A percentile compares a stretch with the other conserved stretches of the same genome.
Conservation (phyloP, 2,888 invertebrate genomes). For the Oligia latruncula region DNA sequence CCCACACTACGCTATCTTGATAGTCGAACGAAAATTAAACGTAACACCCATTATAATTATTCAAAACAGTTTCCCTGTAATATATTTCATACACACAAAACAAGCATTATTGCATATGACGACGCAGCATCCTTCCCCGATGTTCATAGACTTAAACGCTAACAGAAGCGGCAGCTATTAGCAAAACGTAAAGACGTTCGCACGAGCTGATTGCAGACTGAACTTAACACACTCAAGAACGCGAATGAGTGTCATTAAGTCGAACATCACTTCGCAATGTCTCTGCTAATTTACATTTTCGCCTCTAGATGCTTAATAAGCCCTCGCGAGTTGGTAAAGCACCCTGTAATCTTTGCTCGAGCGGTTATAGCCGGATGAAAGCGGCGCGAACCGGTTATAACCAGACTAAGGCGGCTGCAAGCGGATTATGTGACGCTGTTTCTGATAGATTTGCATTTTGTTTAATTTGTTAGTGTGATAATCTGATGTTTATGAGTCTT, state of each 20-base stretch:
- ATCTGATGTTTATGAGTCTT: slow-evolving; percentile 41
- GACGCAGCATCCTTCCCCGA: not conserved
- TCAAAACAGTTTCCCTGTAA: not conserved
- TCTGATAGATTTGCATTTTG: slow-evolving; percentile 61
- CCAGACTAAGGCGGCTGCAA: slow-evolving; percentile 62
- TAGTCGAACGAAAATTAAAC: not conserved
- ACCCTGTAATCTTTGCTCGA: slow-evolving; percentile 74
- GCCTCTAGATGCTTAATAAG: slow-evolving; percentile 76
- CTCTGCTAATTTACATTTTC: slow-evolving; percentile 78
- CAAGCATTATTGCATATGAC: not conserved
- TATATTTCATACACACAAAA: not conserved
- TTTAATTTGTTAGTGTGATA: slow-evolving; percentile 52
- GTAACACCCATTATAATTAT: not conserved
- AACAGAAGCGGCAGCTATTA: slow-evolving; percentile 63
- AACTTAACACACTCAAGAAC: slow-evolving; percentile 67
- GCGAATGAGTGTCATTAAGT: slow-evolving; percentile 71
- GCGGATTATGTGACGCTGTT: slow-evolving; percentile 58
- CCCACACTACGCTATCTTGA: not conserved
- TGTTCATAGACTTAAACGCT: slow-evolving; percentile 49
- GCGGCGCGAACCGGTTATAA: slow-evolving; percentile 66
- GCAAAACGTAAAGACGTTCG: slow-evolving; percentile 62
- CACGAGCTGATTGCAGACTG: slow-evolving; percentile 67
- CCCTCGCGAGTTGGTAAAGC: slow-evolving; percentile 69
- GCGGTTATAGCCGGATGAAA: slow-evolving; percentile 66
- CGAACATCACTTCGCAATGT: slow-evolving; percentile 73